A percentile compares a stretch with the other conserved stretches of the same genome.
Conservation (phyloP, 2,888 invertebrate genomes). For the Augiades crinisus region DNA sequence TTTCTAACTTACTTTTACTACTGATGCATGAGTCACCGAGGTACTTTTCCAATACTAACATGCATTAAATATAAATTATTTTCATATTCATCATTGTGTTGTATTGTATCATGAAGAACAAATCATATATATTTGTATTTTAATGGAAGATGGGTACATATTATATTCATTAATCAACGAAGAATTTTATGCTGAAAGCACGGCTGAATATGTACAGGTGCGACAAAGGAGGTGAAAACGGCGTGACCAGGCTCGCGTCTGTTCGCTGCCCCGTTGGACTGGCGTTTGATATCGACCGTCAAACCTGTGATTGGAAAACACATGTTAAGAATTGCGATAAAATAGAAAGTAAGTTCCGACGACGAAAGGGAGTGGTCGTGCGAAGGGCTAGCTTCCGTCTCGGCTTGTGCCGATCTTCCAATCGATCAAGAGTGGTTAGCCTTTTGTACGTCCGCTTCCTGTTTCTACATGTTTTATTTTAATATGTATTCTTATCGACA, state of each 20-base stretch:
- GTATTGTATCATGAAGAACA: no score
- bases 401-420: conserved; percentile 34
- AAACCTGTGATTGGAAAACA: conserved; percentile 98
- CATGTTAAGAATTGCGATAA: conserved; percentile 97
- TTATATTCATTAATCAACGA: not conserved
- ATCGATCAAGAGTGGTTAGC: conserved; percentile 42
- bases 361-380: conserved; percentile 64
- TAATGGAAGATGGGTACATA: not conserved
- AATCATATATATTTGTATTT: not conserved
- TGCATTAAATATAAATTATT: no score
- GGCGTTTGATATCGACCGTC: conserved; percentile 96
- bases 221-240: conserved; percentile 94
- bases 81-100: no score
- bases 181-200: conserved; percentile 46
- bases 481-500: conserved; percentile 80
- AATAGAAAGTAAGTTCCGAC: conserved; percentile 92
- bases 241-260: conserved; percentile 92
- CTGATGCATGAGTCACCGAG: no score
- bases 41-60: no score
- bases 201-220: conserved; percentile 86
- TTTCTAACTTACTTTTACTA: no score
- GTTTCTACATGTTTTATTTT: conserved; percentile 55
- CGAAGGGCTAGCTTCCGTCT: conserved; percentile 69
- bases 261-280: conserved; percentile 95
- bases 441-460: conserved; percentile 73